These are phyloP conservation scores for Leuctra nigra DNA, from an alignment of 2,888 invertebrate species.

Conservation along the genomic window DNA sequence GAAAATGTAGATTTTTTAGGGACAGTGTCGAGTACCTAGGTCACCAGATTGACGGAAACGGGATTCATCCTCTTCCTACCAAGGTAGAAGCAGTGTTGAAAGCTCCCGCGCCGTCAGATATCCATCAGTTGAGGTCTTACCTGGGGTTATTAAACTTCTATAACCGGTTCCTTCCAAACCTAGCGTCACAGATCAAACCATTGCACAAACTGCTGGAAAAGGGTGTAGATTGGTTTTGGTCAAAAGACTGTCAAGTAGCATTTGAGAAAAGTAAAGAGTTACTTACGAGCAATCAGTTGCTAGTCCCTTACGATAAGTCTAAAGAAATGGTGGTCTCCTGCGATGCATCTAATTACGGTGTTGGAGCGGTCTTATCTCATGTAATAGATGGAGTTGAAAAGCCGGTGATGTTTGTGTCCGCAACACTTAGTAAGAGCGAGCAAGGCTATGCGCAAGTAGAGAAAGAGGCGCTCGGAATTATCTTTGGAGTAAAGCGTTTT, in stretches of 20 bases:
- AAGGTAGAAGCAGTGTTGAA: constrained; percentile 20
- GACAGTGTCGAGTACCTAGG: constrained; percentile 5
- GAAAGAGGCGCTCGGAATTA: constrained; percentile 16
- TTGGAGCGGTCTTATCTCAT: constrained; percentile 25
- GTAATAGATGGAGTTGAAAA: constrained; percentile 12
- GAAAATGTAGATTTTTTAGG: constrained; percentile 1
- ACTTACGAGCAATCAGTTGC: constrained; percentile 1
- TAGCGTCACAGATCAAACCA: constrained; percentile 12
- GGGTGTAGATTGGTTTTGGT: constrained; percentile 8
- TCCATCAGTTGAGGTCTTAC: constrained; percentile 19
- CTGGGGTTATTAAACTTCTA: constrained; percentile 24
- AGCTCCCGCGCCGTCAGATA: constrained; percentile 12
- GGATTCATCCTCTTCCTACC: constrained; percentile 7
- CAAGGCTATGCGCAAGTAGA: constrained; percentile 19
- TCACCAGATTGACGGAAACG: background rate
- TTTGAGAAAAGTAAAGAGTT: constrained; percentile 13
- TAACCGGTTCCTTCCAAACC: constrained; percentile 16
- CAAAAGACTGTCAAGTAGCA: background rate
- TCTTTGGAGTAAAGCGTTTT: constrained; percentile 25
- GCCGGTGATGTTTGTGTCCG: constrained; percentile 14
- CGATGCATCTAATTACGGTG: constrained; percentile 26
- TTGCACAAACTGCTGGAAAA: constrained; percentile 10
- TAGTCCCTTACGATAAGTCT: constrained; percentile 23
- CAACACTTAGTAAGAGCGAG: constrained; percentile 15
- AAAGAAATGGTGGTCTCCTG: constrained; percentile 21